These are phyloP conservation scores for Phrynosoma blainvillii DNA, from an alignment of 2,113 vertebrate genomes.

Conservation along the genomic window DNA sequence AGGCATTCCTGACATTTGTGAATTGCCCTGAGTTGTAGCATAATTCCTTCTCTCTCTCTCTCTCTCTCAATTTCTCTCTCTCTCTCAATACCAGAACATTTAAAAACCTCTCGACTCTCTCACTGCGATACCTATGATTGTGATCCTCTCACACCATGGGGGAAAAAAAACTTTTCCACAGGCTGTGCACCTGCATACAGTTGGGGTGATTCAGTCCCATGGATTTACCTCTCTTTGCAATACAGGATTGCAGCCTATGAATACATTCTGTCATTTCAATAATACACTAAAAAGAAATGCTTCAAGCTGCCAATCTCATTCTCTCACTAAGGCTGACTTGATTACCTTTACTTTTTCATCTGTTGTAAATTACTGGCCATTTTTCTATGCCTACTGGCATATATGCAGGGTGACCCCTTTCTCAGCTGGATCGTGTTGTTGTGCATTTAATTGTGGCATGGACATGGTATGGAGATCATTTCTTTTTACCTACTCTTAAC, in stretches of 20 bases:
- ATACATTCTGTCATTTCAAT: too few relatives aligned
- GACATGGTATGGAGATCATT: too few relatives aligned
- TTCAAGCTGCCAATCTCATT: not conserved
- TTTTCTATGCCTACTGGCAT: not conserved
- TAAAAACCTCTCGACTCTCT: not conserved
- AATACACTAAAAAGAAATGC: not conserved
- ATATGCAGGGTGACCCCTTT: too few relatives aligned
- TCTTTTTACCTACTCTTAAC: not conserved
- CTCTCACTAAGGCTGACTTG: not conserved
- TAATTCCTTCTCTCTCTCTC: not conserved
- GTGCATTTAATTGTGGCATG: not conserved
- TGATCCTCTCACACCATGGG: not conserved
- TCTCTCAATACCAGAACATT: not conserved
- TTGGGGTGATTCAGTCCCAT: not conserved
- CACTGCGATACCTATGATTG: too few relatives aligned
- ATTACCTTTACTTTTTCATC: too few relatives aligned
- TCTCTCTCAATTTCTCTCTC: too few relatives aligned
- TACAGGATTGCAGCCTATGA: not conserved
- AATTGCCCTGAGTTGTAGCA: too few relatives aligned
- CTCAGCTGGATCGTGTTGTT: not conserved
- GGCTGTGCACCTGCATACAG: too few relatives aligned
- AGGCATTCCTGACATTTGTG: not conserved
- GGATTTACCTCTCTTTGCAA: not conserved
- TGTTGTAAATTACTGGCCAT: not conserved
- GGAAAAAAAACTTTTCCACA: too few relatives aligned